Evolutionary conservation across 2,888 invertebrate species (phyloP).

Genomic region (Phytoseiulus persimilis): DNA sequence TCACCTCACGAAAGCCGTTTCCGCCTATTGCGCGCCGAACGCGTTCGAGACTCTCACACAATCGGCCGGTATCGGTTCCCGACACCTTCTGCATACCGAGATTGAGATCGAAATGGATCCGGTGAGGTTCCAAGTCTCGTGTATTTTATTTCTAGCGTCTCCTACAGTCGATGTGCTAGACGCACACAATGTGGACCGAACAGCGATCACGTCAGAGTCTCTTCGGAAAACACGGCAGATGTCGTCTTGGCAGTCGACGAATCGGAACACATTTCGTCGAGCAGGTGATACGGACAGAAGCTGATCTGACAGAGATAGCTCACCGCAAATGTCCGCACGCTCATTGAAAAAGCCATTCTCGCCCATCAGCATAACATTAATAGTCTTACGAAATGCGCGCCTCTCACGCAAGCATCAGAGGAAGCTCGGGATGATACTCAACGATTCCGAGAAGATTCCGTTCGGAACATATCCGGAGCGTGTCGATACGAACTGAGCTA

Average conservation of each 20-base stretch:
- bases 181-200: not conserved
- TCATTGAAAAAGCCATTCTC: not conserved
- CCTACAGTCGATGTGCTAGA: not conserved
- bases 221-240: not conserved
- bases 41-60: too few species aligned
- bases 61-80: too few species aligned
- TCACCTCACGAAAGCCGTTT: not conserved
- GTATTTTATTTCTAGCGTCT: too few species aligned
- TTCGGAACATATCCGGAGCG: too few species aligned
- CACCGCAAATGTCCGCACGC: not conserved
- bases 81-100: too few species aligned
- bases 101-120: too few species aligned
- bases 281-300: conserved; percentile 5
- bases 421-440: not conserved
- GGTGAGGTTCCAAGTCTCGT: too few species aligned
- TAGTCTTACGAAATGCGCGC: not conserved
- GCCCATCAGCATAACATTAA: not conserved
- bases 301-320: not conserved
- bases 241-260: not conserved
- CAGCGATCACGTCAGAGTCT: not conserved
- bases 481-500: too few species aligned
- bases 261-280: not conserved
- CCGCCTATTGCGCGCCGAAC: too few species aligned
- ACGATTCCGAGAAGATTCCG: too few species aligned
- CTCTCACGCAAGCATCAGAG: not conserved